Conservation (phyloP, 2,888 invertebrate species). For the Aleiodes leptofemur region DNA sequence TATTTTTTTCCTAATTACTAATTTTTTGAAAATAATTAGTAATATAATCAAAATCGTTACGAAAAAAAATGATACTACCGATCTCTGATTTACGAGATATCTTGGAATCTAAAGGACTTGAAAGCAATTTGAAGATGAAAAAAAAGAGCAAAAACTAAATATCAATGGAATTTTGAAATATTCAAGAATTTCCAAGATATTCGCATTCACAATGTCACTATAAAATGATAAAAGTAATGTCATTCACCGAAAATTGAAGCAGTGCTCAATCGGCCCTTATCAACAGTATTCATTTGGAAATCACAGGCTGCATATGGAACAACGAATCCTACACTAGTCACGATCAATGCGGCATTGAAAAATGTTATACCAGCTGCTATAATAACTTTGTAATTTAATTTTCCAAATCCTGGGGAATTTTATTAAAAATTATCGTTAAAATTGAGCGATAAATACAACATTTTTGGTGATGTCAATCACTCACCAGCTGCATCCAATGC, state of each 20-base stretch:
- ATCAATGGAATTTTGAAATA: neutral
- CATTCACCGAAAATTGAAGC: slow-evolving; percentile 84
- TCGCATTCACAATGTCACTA: slow-evolving; percentile 26
- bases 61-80: too few relatives aligned
- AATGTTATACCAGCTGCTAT: slow-evolving; percentile 88
- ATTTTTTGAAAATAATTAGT: too few relatives aligned
- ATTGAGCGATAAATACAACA: neutral
- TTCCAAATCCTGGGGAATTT: slow-evolving; percentile 82
- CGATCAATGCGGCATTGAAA: slow-evolving; percentile 88
- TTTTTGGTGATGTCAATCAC: neutral
- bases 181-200: slow-evolving; percentile 26
- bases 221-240: slow-evolving; percentile 31
- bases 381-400: slow-evolving; percentile 86
- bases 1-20: too few relatives aligned
- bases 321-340: slow-evolving; percentile 88
- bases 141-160: too few relatives aligned
- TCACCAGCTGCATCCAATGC: slow-evolving; percentile 11
- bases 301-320: slow-evolving; percentile 90
- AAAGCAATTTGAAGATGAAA: neutral
- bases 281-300: slow-evolving; percentile 85
- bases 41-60: too few relatives aligned
- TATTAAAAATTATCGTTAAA: too few relatives aligned
- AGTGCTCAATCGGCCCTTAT: slow-evolving; percentile 87
- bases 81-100: too few relatives aligned
- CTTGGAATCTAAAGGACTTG: neutral